phyloP scores from a whole-genome alignment of 2,888 invertebrate species.

The Anthrax anthrax region DNA sequence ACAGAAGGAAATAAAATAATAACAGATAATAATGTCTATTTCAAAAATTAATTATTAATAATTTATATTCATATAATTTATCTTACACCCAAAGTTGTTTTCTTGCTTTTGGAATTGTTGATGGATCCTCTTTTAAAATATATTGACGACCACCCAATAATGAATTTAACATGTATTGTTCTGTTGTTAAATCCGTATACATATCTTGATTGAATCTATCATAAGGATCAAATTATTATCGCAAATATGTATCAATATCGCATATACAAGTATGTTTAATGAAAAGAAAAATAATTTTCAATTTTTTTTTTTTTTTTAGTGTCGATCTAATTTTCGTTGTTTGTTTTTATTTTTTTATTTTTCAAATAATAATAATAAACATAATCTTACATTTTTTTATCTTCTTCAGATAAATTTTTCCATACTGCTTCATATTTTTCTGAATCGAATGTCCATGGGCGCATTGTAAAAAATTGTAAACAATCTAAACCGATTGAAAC shows the following conservation, averaged over 20 bases:
- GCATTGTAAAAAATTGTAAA: slow-evolving; percentile 79
- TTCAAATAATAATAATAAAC: not conserved
- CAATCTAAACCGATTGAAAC: slow-evolving; percentile 64
- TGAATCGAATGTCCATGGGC: slow-evolving; percentile 72
- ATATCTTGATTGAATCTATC: not conserved
- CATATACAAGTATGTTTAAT: no score
- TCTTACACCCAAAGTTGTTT: slow-evolving; percentile 52
- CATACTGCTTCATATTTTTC: slow-evolving; percentile 44
- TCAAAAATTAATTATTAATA: not conserved
- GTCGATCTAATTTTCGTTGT: not conserved
- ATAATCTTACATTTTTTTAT: slow-evolving; percentile 27
- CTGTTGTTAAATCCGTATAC: not conserved
- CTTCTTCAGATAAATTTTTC: slow-evolving; percentile 31
- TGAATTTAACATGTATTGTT: slow-evolving; percentile 24
- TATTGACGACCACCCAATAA: slow-evolving; percentile 67
- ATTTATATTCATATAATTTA: not conserved
- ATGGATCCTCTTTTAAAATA: slow-evolving; percentile 65
- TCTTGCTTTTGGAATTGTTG: slow-evolving; percentile 54
- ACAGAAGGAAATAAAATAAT: not conserved
- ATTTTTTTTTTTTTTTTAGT: no score
- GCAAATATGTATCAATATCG: no score
- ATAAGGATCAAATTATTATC: no score
- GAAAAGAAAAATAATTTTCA: no score
- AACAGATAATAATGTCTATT: no score
- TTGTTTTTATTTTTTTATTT: not conserved